Percentiles rank a stretch among this genome's conserved stretches.
These are phyloP conservation scores for Callaeas wilsoni DNA, from an alignment of 2,113 vertebrate species.

Conservation along the genomic window DNA sequence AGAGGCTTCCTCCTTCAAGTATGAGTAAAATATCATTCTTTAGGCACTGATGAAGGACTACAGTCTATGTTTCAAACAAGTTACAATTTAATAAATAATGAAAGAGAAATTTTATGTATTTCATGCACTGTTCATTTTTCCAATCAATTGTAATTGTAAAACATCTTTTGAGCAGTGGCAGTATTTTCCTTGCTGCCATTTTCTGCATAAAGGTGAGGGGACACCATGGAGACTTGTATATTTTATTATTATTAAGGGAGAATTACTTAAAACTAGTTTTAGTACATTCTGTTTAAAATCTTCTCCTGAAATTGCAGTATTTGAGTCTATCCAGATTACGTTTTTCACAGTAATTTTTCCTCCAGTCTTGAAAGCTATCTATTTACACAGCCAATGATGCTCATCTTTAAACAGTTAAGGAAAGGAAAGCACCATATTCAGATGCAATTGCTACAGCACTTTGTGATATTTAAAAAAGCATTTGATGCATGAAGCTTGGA, in stretches of 20 bases:
- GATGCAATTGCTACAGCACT: neutral
- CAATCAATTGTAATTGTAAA: neutral
- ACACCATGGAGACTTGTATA: neutral
- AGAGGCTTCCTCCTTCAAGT: neutral
- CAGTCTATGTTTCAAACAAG: neutral
- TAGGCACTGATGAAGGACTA: neutral
- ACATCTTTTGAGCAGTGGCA: neutral
- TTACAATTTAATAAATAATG: neutral
- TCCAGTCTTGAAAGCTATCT: neutral
- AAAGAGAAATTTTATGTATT: neutral
- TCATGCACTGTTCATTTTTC: neutral
- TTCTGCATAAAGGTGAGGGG: neutral
- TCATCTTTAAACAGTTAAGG: neutral
- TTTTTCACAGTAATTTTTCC: neutral
- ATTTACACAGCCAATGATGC: neutral
- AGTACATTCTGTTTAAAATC: neutral
- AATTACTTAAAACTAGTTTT: neutral
- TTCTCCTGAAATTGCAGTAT: neutral
- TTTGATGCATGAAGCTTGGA: neutral
- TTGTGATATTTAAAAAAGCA: neutral
- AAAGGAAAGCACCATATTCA: neutral
- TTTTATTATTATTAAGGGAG: neutral
- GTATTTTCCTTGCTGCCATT: neutral
- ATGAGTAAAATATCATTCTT: neutral
- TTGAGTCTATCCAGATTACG: neutral